phyloP scores from a whole-genome alignment of 2,888 invertebrate species.

The Acanthoscelides obtectus region DNA sequence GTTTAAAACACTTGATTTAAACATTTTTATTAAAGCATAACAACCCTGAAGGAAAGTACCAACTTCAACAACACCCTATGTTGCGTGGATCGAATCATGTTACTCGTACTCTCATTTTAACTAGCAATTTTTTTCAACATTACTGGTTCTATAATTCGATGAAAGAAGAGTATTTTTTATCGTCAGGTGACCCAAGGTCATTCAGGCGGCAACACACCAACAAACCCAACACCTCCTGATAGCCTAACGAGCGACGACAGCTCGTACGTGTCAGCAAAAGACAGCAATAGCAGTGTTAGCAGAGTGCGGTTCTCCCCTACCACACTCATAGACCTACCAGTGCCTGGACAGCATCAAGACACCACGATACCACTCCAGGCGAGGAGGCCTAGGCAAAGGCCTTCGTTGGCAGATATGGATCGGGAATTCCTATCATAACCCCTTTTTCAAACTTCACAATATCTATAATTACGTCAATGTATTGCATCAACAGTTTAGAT shows the following conservation, averaged over 20 bases:
- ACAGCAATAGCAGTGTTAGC: constrained; percentile 66
- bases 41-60: too few species aligned
- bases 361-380: constrained; percentile 52
- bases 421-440: constrained; percentile 55
- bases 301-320: constrained; percentile 77
- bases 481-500: too few species aligned
- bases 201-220: constrained; percentile 67
- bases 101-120: too few species aligned
- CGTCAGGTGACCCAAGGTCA: constrained; percentile 41
- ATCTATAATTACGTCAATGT: neutral
- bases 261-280: constrained; percentile 82
- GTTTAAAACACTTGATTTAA: too few species aligned
- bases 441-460: neutral
- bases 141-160: too few species aligned
- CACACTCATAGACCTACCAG: constrained; percentile 60
- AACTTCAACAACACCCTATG: too few species aligned
- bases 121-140: too few species aligned
- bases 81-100: too few species aligned
- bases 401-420: constrained; percentile 53
- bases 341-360: constrained; percentile 52
- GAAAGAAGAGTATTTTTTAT: too few species aligned
- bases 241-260: constrained; percentile 83
- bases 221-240: constrained; percentile 81
- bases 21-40: too few species aligned
- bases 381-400: constrained; percentile 47